Base-by-base conservation (phyloP, 2,797 vertebrate genomes). In the Chloroceryle inda region DNA sequence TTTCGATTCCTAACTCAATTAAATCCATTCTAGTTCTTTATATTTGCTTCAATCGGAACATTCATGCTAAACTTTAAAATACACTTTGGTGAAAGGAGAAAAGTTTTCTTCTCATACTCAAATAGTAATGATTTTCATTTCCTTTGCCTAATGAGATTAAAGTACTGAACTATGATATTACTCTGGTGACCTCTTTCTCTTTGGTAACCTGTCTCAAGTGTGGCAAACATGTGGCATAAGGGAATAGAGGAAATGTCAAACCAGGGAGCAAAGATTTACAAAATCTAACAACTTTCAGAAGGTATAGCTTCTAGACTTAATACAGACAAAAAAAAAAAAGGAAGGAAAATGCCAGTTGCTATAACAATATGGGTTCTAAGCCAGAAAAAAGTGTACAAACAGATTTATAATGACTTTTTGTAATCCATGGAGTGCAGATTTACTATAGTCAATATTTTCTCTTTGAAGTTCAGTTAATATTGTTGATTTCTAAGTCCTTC, bases 381-480 rank as follows among this genome's bases (percentile, higher is more conserved):
- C 44, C 2, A 15, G 53, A 77, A 92, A 84, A 83, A 87, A 42
- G 45, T 56, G 40, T 79, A 86, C 87, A 91, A 94, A 92, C 49
- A 91, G 95, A 92, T 94, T 95, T 92, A 56, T 94, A 91, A 94
- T 86, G 66, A 76, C 35, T 92, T 94, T 92, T 88, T 80, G 63
- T 94, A 94, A 91, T 94, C 82, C 89, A n/a, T 19, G 15, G 45
- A 80, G 50, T 69, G 24, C 58, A 88, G 82, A 85, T 94, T 95
- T 91, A 45, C 62, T 66, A 22, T 78, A 73, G 59, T 58, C 94
- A 91, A 80, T 92, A 89, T 96, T 95, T 96, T 95, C 89, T 89
- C 62, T 96, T 78, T 95, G 91, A 94, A 96, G 85, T 94, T 96
- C 89, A 91, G 82, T 73, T 94, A 80, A 45, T 83, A 75, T 80